Percentiles rank a stretch among this genome's conserved stretches.
These are phyloP conservation scores for Sphenodon punctatus DNA, from an alignment of 2,797 vertebrate species.

Conservation along the genomic window DNA sequence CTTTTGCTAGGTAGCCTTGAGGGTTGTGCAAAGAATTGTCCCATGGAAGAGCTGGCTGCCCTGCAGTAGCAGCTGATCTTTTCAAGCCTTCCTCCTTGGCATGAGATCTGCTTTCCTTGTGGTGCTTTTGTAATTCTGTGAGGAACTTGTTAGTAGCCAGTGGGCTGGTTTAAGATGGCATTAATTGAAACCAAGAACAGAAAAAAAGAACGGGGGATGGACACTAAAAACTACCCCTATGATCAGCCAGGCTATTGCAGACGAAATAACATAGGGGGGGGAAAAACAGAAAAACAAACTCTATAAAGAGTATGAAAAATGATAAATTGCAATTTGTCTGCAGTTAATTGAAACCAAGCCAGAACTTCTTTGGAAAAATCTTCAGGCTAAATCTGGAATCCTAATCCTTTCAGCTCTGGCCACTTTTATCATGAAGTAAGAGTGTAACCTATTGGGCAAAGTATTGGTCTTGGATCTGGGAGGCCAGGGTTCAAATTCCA, in stretches of 20 bases:
- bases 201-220: too few species aligned
- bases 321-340: too few species aligned
- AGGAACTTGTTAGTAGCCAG: neutral
- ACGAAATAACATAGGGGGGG: too few species aligned
- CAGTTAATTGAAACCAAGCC: accelerated
- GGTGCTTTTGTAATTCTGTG: neutral
- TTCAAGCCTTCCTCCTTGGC: neutral
- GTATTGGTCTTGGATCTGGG: too few species aligned
- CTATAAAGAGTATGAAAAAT: too few species aligned
- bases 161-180: neutral
- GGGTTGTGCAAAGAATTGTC: neutral
- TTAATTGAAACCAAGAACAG: too few species aligned
- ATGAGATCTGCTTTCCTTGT: neutral
- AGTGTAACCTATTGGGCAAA: too few species aligned
- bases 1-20: neutral
- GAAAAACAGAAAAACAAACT: too few species aligned
- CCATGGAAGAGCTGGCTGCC: neutral
- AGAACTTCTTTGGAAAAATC: neutral
- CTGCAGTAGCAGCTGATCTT: neutral
- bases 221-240: too few species aligned
- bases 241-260: too few species aligned
- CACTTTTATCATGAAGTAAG: too few species aligned
- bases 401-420: accelerated
- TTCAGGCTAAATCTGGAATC: neutral
- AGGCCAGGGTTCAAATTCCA: too few species aligned